These are phyloP conservation scores for Cliona cf. orientalis DNA, from an alignment of 37 sponge, comb jelly and placozoan genomes.

Conservation along the genomic window DNA sequence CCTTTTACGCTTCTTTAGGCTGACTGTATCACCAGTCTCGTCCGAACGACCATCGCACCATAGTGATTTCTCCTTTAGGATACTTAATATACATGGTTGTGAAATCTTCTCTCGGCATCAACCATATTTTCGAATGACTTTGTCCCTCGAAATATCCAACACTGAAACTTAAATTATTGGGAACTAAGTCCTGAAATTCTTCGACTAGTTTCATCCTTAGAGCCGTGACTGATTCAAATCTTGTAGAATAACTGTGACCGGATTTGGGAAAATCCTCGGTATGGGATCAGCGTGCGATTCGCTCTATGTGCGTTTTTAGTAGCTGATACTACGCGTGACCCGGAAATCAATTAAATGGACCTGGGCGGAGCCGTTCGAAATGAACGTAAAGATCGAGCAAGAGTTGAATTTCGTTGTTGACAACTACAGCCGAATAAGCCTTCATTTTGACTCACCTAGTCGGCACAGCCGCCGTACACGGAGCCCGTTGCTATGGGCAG, in stretches of 20 bases:
- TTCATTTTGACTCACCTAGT: too few relatives aligned
- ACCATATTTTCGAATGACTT: constrained; percentile 16
- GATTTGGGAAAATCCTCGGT: too few relatives aligned
- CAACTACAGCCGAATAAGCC: too few relatives aligned
- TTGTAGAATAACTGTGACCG: too few relatives aligned
- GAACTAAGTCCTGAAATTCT: constrained; percentile 37
- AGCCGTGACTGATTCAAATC: constrained; percentile 18
- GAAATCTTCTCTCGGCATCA: constrained; percentile 22
- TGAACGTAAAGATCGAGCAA: too few relatives aligned
- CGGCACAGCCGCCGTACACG: too few relatives aligned
- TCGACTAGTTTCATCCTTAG: constrained; percentile 19
- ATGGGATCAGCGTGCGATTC: background rate
- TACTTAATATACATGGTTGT: constrained; percentile 32
- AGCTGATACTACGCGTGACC: too few relatives aligned
- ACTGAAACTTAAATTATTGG: constrained; percentile 5
- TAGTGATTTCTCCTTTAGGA: constrained; percentile 39
- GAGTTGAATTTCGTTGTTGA: too few relatives aligned
- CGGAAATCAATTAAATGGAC: too few relatives aligned
- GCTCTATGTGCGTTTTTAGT: constrained; percentile 22
- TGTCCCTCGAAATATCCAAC: constrained; percentile 49
- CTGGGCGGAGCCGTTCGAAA: too few relatives aligned
- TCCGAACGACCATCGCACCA: constrained; percentile 43
- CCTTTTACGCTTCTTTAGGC: background rate
- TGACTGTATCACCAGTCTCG: background rate
- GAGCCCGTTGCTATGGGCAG: too few relatives aligned